Percentiles rank a stretch among this genome's conserved stretches.
These are phyloP conservation scores for Pituophis catenifer DNA, from an alignment of 2,113 vertebrate species.

Conservation along the genomic window DNA sequence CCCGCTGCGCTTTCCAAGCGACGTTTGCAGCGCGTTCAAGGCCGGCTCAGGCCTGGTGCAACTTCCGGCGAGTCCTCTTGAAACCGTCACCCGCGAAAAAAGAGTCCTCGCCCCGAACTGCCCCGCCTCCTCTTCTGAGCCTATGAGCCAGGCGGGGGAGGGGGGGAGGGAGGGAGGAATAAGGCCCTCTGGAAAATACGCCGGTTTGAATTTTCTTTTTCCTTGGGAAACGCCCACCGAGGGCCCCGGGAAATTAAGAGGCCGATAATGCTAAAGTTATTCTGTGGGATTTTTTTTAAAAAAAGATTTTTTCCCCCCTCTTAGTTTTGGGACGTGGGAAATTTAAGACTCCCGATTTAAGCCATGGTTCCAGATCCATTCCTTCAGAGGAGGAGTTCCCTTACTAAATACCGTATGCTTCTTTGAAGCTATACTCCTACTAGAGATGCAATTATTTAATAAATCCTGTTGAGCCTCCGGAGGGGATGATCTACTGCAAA, in stretches of 20 bases:
- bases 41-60: background rate
- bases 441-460: background rate
- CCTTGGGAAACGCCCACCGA: background rate
- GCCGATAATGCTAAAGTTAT: background rate
- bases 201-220: background rate
- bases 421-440: background rate
- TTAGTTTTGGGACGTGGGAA: background rate
- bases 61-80: background rate
- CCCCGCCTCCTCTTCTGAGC: background rate
- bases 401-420: background rate
- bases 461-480: background rate
- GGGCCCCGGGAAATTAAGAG: background rate
- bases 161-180: background rate
- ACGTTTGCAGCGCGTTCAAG: background rate
- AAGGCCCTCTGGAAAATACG: background rate
- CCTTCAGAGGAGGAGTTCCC: background rate
- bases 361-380: background rate
- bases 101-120: background rate
- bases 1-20: background rate
- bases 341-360: background rate
- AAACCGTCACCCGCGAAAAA: background rate
- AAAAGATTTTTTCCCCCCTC: fast-evolving
- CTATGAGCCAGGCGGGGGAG: background rate
- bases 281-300: background rate
- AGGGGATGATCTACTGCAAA: background rate